A percentile compares a stretch with the other conserved stretches of the same genome.
These are phyloP conservation scores for Helobdella robusta DNA, from an alignment of 2,888 invertebrate genomes.

Conservation along the genomic window DNA sequence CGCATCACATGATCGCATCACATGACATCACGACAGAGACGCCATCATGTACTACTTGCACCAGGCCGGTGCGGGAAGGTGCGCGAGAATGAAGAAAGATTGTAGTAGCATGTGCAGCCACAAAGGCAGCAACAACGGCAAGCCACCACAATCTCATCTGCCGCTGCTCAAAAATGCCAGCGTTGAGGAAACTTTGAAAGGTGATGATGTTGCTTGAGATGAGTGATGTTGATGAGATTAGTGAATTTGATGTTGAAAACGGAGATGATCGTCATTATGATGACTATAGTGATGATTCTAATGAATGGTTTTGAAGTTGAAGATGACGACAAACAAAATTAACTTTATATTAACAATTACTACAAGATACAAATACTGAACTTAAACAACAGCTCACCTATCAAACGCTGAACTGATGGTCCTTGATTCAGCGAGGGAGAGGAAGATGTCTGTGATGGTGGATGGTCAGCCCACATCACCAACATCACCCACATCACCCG, in stretches of 20 bases:
- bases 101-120: neutral
- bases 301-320: too few species aligned
- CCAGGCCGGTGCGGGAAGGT: neutral
- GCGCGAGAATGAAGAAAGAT: neutral
- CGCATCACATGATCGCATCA: too few species aligned
- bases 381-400: too few species aligned
- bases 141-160: neutral
- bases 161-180: neutral
- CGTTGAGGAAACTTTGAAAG: neutral
- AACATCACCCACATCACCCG: too few species aligned
- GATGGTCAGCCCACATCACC: too few species aligned
- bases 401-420: too few species aligned
- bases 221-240: neutral
- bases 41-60: neutral
- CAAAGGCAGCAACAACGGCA: slow-evolving; percentile 15
- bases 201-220: neutral
- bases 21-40: neutral
- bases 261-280: neutral
- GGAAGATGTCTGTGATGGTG: too few species aligned
- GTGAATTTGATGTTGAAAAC: neutral
- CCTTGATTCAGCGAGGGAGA: too few species aligned
- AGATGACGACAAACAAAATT: too few species aligned
- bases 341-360: too few species aligned
- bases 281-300: too few species aligned
- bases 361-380: too few species aligned